Percentiles rank a stretch among this genome's conserved stretches.
Conservation (phyloP, 2,888 invertebrate species). For the Synanthedon andrenaeformis region DNA sequence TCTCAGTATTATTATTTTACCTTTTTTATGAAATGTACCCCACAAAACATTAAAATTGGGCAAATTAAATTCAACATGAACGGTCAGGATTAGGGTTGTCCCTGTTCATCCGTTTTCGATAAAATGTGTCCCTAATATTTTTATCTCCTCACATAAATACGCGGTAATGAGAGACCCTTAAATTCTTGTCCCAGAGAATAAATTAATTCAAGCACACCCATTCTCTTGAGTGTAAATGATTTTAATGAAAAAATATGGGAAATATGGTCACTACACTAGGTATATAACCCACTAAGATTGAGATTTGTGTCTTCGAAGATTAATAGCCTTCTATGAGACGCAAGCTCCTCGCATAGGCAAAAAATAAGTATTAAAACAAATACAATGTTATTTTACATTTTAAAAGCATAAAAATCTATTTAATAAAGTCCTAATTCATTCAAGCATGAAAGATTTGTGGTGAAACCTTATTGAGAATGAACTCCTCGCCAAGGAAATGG, state of each 20-base stretch:
- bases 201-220: constrained; percentile 63
- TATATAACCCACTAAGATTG: too few relatives aligned
- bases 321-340: too few relatives aligned
- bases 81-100: constrained; percentile 19
- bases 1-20: too few relatives aligned
- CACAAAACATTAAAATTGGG: neutral
- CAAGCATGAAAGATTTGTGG: neutral
- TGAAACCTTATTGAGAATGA: constrained; percentile 5
- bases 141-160: constrained; percentile 69
- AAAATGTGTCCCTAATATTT: constrained; percentile 68
- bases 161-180: constrained; percentile 57
- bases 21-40: too few relatives aligned
- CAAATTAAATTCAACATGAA: neutral
- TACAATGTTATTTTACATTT: too few relatives aligned
- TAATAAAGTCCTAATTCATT: neutral
- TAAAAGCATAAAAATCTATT: too few relatives aligned
- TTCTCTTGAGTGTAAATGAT: constrained; percentile 64
- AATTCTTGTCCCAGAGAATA: constrained; percentile 56
- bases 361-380: too few relatives aligned
- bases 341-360: too few relatives aligned
- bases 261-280: too few relatives aligned
- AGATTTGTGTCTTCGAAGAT: too few relatives aligned
- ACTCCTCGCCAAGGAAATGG: constrained; percentile 43
- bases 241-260: constrained; percentile 53
- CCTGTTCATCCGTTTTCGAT: constrained; percentile 63